Conservation (phyloP, 1,140 invertebrate species). For the Euwallacea fornicatus region DNA sequence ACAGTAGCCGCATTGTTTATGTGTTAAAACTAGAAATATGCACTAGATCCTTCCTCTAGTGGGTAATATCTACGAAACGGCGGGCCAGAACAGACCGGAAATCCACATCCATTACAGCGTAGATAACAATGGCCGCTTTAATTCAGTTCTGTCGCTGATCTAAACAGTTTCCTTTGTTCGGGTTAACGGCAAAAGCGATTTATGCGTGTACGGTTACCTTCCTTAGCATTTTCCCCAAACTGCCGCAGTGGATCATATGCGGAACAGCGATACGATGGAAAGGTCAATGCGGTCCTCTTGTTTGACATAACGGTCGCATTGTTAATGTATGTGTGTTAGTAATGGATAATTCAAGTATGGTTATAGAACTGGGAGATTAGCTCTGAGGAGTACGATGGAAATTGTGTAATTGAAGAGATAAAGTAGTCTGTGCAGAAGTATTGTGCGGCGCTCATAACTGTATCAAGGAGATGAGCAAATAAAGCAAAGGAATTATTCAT, state of each 20-base stretch:
- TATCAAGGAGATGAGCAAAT: too few species aligned
- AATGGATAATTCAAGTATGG: too few species aligned
- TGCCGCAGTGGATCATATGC: background rate
- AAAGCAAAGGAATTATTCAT: too few species aligned
- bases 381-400: too few species aligned
- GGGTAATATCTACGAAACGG: slow-evolving; percentile 39
- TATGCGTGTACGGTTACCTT: slow-evolving; percentile 29
- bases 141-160: slow-evolving; percentile 42
- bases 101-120: slow-evolving; percentile 42
- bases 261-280: background rate
- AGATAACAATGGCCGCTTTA: slow-evolving; percentile 44
- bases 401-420: too few species aligned
- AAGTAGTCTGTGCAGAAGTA: too few species aligned
- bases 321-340: too few species aligned
- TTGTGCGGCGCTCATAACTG: too few species aligned
- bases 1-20: background rate
- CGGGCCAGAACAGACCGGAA: slow-evolving; percentile 32
- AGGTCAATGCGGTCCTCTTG: background rate
- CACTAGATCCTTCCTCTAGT: background rate
- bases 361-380: too few species aligned
- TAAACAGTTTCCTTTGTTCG: slow-evolving; percentile 44
- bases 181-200: slow-evolving; percentile 33
- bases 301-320: too few species aligned
- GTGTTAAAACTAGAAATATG: slow-evolving; percentile 1
- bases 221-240: slow-evolving; percentile 17